Conservation (phyloP, 1,140 invertebrate genomes). For the Metopolophium dirhodum region DNA sequence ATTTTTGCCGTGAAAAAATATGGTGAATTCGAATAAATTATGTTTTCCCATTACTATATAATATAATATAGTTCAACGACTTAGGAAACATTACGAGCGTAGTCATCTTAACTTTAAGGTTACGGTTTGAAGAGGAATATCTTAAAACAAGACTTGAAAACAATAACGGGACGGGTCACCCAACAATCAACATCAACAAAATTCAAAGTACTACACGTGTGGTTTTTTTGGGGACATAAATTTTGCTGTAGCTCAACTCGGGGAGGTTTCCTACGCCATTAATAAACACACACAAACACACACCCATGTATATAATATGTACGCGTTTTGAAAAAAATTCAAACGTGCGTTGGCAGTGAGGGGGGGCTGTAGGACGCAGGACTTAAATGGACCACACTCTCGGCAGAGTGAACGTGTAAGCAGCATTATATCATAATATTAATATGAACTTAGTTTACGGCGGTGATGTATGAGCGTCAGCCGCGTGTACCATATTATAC, state of each 20-base stretch:
- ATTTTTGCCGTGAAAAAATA: no score
- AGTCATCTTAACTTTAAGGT: neutral
- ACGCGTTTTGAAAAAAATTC: neutral
- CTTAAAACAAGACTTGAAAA: no score
- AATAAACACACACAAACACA: neutral
- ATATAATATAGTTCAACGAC: neutral
- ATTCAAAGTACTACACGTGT: no score
- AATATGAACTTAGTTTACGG: neutral
- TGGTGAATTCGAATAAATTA: no score
- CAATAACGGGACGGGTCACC: no score
- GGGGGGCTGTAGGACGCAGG: neutral
- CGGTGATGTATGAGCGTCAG: neutral
- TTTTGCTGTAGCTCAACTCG: no score
- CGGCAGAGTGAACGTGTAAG: neutral
- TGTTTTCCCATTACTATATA: no score
- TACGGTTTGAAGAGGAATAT: no score
- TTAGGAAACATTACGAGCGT: neutral
- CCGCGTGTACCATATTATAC: neutral
- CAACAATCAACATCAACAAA: no score
- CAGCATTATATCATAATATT: neutral
- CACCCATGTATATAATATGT: neutral
- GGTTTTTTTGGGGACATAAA: no score
- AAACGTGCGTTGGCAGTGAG: neutral
- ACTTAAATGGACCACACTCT: neutral
- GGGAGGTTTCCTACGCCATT: no score